Base-by-base conservation (phyloP, 2,888 invertebrate species). In the Hirtodrosophila cameraria region DNA sequence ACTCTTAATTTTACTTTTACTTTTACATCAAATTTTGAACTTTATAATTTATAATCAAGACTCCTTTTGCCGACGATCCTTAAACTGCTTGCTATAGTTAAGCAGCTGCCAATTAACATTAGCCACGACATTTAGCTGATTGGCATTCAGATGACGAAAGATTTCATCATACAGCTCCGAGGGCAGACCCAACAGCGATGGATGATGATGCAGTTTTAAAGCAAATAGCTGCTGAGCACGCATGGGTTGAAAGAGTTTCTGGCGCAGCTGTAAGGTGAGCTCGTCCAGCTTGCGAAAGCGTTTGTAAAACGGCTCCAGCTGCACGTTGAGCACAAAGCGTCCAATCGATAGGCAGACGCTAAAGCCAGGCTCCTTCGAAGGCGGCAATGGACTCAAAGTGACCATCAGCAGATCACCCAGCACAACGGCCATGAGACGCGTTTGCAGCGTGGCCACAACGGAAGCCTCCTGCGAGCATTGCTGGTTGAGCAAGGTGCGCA, bases 201-300 rank as follows among this genome's bases (percentile, higher is more conserved):
- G 89, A 76, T 86, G 85, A 8, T 76, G 31, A 15, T 67, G 41
- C 6, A 67, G 55, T 1, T 69, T 58, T 75, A 92, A 88, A 15
- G 64, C 48, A 52, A 89, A 77, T 12, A 94, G 87, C 71, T 94
- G 91, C 69, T 91, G 91, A 72, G 92, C 92, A 48, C 93, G 93
- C 31, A 93, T 91, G 20, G 94, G 92, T 25, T 92, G 90, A 28
- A 92, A 79, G 16, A 94, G 71, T 50, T 91, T 89, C 67, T 94
- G 92, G 75, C 94, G 94, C 58, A 94, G 91, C 50, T 90, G 91
- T 30, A 87, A 78, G 6, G 92, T 91, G 16, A 93, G 88, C 72
- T 92, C 91, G 70, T 91, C 91, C 30, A 93, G 63, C 50, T 89
- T 88, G 1, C 87, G 78, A 11, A 91, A 88, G 7, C 89, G 80